Base-by-base conservation (phyloP, 2,113 vertebrate genomes). In the Crotophaga sulcirostris region DNA sequence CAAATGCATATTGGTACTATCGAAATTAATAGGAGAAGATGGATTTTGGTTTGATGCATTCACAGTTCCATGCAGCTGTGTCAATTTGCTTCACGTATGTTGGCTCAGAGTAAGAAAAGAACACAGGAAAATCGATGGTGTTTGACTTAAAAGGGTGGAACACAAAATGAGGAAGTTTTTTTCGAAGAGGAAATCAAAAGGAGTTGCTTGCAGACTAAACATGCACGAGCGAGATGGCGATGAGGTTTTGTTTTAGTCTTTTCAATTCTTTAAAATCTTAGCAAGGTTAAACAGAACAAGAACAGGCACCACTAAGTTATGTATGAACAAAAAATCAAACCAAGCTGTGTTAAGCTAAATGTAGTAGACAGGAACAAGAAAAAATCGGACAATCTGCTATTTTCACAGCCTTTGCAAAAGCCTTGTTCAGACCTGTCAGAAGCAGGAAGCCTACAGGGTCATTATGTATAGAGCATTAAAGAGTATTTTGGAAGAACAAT, bases 1-100 rank as follows among this genome's bases (percentile, higher is more conserved):
- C 29, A 80, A 73, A 69, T 19, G 14, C 2, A 0, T 14, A 16
- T 42, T 23, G 6, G 7, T 16, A 25, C 26, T 38, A 31, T 2
- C 0, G 0, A 73, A 47, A 73, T 9, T 3, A 31, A 58, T 15
- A 28, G 40, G 4, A 28, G n/a, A 87, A 44, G 4, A 8, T 0
- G 8, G 66, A 7, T 28, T 73, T 52, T 15, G 3, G 19, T 45
- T 66, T 29, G 19, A 36, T 40, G 7, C 1, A 3, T 14, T 15
- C 0, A 0, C 18, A 40, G 40, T 36, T 66, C 51, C 56, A 60
- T 23, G 42, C 34, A 54, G 31, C 38, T 55, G 3, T 7, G 21
- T 45, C 28, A 16, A 58, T 91, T 84, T 73, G 23, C 19, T 85
- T 49, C 1, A 1, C 4, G 0, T 7, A 1, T 11, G 3, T 40